Evolutionary conservation across 2,888 invertebrate genomes (phyloP).

Genomic region (Boloria selene): DNA sequence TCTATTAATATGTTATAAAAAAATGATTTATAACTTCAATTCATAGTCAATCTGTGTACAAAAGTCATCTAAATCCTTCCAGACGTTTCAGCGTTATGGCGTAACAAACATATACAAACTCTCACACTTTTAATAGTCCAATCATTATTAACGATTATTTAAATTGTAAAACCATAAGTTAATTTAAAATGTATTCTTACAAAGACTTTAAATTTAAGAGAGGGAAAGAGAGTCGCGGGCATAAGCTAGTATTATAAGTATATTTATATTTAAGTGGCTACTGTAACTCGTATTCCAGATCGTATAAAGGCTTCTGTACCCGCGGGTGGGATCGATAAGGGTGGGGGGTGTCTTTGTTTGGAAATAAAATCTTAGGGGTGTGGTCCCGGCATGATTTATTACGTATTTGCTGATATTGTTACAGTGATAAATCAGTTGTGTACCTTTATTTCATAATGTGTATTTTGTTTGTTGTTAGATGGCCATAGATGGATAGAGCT

Average conservation of each 20-base stretch:
- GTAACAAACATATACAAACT: background rate
- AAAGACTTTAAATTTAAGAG: too few relatives aligned
- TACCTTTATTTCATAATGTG: slow-evolving; percentile 4
- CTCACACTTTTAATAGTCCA: too few relatives aligned
- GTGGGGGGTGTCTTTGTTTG: slow-evolving; percentile 68
- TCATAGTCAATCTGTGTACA: too few relatives aligned
- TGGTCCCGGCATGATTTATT: slow-evolving; percentile 48
- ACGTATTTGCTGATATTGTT: slow-evolving; percentile 20
- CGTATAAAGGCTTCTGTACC: slow-evolving; percentile 55
- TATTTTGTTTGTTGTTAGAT: background rate
- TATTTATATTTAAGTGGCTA: slow-evolving; percentile 46
- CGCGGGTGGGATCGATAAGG: slow-evolving; percentile 50
- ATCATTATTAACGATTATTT: too few relatives aligned
- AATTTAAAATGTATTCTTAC: too few relatives aligned
- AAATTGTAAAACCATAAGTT: too few relatives aligned
- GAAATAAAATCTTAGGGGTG: slow-evolving; percentile 76
- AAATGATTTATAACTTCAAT: too few relatives aligned
- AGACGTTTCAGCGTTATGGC: too few relatives aligned
- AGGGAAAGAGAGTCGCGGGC: too few relatives aligned
- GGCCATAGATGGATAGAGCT: background rate
- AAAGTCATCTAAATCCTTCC: too few relatives aligned
- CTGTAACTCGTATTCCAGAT: slow-evolving; percentile 48
- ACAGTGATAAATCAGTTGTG: slow-evolving; percentile 25
- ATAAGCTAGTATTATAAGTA: too few relatives aligned
- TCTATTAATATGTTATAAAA: too few relatives aligned